These are phyloP conservation scores for Rhizoglyphus robini DNA, from an alignment of 1,140 invertebrate genomes.

Conservation along the genomic window DNA sequence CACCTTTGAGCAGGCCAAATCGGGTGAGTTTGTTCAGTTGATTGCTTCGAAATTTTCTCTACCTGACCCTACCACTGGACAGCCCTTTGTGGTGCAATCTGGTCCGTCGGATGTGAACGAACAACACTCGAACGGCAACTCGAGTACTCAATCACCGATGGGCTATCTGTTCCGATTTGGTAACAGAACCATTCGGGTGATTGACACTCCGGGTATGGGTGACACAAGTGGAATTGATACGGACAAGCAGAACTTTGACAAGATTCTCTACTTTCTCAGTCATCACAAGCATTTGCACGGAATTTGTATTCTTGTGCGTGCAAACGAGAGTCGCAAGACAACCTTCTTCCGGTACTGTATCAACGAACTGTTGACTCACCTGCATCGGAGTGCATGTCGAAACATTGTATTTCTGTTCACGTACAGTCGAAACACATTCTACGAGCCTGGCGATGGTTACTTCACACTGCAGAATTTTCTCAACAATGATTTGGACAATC, in stretches of 20 bases:
- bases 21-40: neutral
- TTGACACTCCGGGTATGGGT: too few species aligned
- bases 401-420: constrained; percentile 29
- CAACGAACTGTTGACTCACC: constrained; percentile 22
- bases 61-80: neutral
- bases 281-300: too few species aligned
- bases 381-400: constrained; percentile 26
- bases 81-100: neutral
- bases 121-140: neutral
- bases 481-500: neutral
- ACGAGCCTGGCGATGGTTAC: neutral
- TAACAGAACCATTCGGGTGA: too few species aligned
- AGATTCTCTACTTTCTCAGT: too few species aligned
- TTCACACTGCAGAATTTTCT: neutral
- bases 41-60: neutral
- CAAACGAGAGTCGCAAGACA: too few species aligned
- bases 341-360: too few species aligned
- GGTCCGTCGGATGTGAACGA: neutral
- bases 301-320: too few species aligned
- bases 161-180: constrained; percentile 23
- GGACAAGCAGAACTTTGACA: too few species aligned
- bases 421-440: neutral
- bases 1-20: neutral
- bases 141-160: constrained; percentile 10
- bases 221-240: too few species aligned